Evolutionary conservation across 2,888 invertebrate species (phyloP).

Genomic region (Protophormia terraenovae): DNA sequence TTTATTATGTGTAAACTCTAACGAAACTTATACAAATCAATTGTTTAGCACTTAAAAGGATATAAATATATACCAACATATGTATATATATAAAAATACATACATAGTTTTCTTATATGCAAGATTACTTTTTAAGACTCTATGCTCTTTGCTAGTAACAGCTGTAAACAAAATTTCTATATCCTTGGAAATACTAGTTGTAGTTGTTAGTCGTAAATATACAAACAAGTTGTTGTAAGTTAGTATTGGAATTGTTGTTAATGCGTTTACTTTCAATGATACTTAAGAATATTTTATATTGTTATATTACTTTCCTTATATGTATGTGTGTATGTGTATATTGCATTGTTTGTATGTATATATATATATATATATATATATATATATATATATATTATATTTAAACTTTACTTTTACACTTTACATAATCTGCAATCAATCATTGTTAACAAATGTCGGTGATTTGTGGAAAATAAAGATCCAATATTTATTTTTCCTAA

Average conservation of each 20-base stretch:
- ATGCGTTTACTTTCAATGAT: conserved; percentile 41
- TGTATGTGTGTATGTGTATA: background rate
- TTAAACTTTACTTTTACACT: background rate
- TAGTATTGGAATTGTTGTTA: background rate
- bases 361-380: too few species aligned
- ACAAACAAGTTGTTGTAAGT: background rate
- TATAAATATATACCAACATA: background rate
- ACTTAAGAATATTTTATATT: conserved; percentile 25
- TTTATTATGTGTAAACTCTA: background rate
- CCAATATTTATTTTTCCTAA: background rate
- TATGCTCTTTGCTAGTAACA: background rate
- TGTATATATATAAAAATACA: background rate
- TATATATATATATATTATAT: too few species aligned
- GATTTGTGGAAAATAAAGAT: conserved; percentile 53
- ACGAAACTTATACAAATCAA: background rate
- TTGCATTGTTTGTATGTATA: background rate
- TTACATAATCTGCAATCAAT: conserved; percentile 76
- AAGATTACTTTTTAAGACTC: background rate
- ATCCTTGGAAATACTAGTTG: background rate
- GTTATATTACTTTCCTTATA: background rate
- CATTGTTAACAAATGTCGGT: conserved; percentile 71
- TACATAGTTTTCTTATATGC: background rate
- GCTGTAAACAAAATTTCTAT: background rate
- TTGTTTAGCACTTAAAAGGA: background rate
- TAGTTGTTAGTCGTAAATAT: background rate